Evolutionary conservation across 2,888 invertebrate species (phyloP).

Genomic region (Drosophila anomalata): DNA sequence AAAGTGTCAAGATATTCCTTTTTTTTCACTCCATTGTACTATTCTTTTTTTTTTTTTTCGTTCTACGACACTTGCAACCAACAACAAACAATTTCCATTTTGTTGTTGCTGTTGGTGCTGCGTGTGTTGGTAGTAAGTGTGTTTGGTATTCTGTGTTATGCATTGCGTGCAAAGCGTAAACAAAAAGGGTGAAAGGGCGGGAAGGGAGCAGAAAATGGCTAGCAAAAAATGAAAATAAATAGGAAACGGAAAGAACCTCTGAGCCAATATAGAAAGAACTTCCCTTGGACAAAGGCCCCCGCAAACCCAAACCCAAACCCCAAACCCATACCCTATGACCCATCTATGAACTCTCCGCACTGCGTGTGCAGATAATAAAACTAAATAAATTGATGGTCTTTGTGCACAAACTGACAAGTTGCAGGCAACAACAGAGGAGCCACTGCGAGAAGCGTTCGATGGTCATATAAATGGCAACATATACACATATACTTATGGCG

Average conservation of each 20-base stretch:
- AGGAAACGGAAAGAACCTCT: constrained; percentile 13
- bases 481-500: constrained; percentile 15
- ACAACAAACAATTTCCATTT: constrained; percentile 55
- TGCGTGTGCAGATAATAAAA: constrained; percentile 79
- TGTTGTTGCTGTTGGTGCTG: not conserved
- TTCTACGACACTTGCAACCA: constrained; percentile 59
- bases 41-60: not conserved
- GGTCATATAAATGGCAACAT: constrained; percentile 8
- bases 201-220: constrained; percentile 22
- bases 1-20: constrained; percentile 81
- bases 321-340: not conserved
- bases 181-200: constrained; percentile 56
- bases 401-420: constrained; percentile 78
- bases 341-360: constrained; percentile 47
- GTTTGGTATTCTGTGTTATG: constrained; percentile 39
- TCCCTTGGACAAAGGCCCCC: constrained; percentile 15
- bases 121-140: constrained; percentile 27
- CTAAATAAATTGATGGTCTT: constrained; percentile 80
- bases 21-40: constrained; percentile 57
- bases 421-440: constrained; percentile 41
- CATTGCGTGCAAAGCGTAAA: constrained; percentile 77
- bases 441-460: constrained; percentile 62
- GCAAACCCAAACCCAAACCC: not conserved
- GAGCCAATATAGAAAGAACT: constrained; percentile 44
- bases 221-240: constrained; percentile 17